Evolutionary conservation across 1,140 invertebrate species (phyloP).

Genomic region (Aphelenchoides besseyi): DNA sequence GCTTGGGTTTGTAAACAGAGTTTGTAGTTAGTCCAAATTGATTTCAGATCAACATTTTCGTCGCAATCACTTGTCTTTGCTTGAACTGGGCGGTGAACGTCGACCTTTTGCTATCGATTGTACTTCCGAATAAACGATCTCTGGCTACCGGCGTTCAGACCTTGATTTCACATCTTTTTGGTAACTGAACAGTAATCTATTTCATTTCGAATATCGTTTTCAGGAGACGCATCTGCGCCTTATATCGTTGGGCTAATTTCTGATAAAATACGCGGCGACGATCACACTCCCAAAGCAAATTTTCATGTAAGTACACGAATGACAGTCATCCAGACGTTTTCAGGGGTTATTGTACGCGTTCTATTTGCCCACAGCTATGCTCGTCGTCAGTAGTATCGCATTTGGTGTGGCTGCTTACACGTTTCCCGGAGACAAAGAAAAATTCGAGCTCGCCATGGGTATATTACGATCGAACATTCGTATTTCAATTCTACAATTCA

Average conservation of each 20-base stretch:
- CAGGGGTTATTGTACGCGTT: slow-evolving; percentile 25
- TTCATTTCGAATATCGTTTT: neutral
- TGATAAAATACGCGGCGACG: slow-evolving; percentile 20
- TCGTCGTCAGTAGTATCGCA: slow-evolving; percentile 32
- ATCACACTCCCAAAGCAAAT: slow-evolving; percentile 21
- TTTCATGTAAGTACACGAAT: slow-evolving; percentile 7
- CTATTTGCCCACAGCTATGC: slow-evolving; percentile 36
- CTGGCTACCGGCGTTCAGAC: slow-evolving; percentile 73
- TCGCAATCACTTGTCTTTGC: slow-evolving; percentile 73
- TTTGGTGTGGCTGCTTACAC: slow-evolving; percentile 31
- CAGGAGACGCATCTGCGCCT: slow-evolving; percentile 44
- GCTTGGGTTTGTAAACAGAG: slow-evolving; percentile 15
- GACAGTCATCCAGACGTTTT: neutral
- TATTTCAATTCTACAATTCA: no score
- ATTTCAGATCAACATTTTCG: slow-evolving; percentile 65
- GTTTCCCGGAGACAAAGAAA: neutral
- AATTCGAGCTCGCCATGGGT: neutral
- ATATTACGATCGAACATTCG: no score
- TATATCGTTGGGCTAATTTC: slow-evolving; percentile 43
- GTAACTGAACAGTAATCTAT: neutral
- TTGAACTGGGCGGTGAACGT: slow-evolving; percentile 96
- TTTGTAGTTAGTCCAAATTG: slow-evolving; percentile 69
- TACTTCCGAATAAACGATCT: slow-evolving; percentile 76
- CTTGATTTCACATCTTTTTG: slow-evolving; percentile 32
- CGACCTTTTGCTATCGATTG: slow-evolving; percentile 78